Evolutionary conservation across 2,797 vertebrate species (phyloP), one percentile per base, ranked within the genome.

Genomic region (Thalassophryne amazonica): DNA sequence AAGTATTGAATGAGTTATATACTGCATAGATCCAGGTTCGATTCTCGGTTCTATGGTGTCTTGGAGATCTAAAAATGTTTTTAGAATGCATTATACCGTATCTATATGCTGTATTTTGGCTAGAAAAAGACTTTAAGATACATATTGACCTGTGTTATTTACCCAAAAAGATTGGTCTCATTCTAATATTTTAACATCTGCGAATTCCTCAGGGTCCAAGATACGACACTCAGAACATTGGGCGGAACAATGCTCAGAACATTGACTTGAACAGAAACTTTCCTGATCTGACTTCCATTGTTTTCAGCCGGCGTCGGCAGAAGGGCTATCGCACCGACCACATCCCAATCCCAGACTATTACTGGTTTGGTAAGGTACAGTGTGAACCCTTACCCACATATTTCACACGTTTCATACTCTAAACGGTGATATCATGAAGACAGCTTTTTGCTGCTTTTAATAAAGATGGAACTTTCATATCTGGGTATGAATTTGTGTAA

Each of bases 281-380:
- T 12, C 96, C 94, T 0, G 94, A 98, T 64, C 69, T 99, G 73
- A 96, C 96, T n/a, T 90, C 94, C 41, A 77, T 95, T 4, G 90
- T 84, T 37, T 95, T 98, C 78, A 84, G 56, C 37, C 87, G 92
- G 27, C 90, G 88, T 2, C 87, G 78, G 22, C 79, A 81, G 38
- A 92, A 68, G 16, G 76, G 85, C 7, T 79, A 81, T 7, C 93
- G 86, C 54, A 86, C 83, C 0, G 92, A 97, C 69, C 96, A 95
- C 70, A 73, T 99, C 51, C 90, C 93, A 69, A 95, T 99, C 84
- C 95, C 95, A 36, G 90, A 94, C 58, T 89, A 87, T 82, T 99
- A 95, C 86, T 98, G 95, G 96, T 90, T 92, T 93, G 94, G 94
- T 92, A 97, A 98, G 96, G 96, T 99, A 96, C 83, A 80, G 83